Evolutionary conservation across 1,140 invertebrate genomes (phyloP), one percentile per base, ranked within the genome.

Genomic region (Trialeurodes vaporariorum): DNA sequence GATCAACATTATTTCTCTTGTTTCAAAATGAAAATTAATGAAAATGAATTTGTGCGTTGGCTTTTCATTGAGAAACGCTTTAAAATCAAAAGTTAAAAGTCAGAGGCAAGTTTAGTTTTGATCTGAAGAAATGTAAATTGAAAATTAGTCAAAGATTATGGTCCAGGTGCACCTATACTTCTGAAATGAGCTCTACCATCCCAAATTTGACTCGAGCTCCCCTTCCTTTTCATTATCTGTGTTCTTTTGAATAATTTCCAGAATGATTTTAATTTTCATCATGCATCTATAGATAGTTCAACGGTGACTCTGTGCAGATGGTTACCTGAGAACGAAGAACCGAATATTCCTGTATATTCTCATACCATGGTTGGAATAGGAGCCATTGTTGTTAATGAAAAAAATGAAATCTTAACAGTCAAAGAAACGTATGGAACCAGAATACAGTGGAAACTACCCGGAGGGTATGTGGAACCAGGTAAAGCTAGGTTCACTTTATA

Each of bases 331-430:
- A 75, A 83, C 64, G 83, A 87, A 76, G 72, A 76, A 21, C 84
- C 81, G 69, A 89, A 89, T 74, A 77, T 95, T 66, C 93, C 93
- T 40, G 83, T 84, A 49, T 91, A 88, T 77, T 87, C 91, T 2
- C 92, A 94, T 75, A 94, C 92, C 27, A 88, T 91, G 77, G 74
- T 95, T 60, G 93, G 93, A 65, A 88, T 92, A n/a, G 93, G 91
- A 40, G 92, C 88, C 1, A 82, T 95, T 72, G 90, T 96, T 5
- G 82, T 93, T 21, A 70, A 68, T 67, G 26, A 24, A 17, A 59
- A 70, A 27, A 67, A 70, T 24, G 65, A 70, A 64, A 23, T 70
- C 21, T 64, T 70, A n/a, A 60, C 62, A n/a, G 69, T 70, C 22
- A 60, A 62, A n/a, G 67, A 70, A 65, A 61, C 23, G 25, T 69